These are phyloP conservation scores for Sebastes nivosus DNA, from an alignment of 2,797 vertebrate species.

Conservation along the genomic window DNA sequence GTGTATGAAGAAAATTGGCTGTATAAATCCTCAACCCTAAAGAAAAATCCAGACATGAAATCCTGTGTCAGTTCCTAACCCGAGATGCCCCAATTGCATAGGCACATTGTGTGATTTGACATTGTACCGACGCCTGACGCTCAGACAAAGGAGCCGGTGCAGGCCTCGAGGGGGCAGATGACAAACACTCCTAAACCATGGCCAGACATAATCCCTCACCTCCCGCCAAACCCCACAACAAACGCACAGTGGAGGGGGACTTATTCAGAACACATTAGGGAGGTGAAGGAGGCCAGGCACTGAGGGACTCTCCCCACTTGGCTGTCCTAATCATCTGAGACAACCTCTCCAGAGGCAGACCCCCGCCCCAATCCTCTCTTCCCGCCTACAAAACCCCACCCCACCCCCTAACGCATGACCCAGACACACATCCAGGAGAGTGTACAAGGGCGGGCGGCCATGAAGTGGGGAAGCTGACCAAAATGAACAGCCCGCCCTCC, in stretches of 20 bases:
- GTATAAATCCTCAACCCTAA: not conserved
- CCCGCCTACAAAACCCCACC: conserved; percentile 45
- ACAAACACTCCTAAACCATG: conserved; percentile 78
- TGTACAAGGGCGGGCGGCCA: conserved; percentile 71
- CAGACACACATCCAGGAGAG: conserved; percentile 75
- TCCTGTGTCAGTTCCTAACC: conserved; percentile 55
- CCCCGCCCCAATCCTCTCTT: conserved; percentile 32
- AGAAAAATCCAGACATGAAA: conserved; percentile 44
- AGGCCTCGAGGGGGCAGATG: conserved; percentile 79
- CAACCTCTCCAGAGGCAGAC: conserved; percentile 65
- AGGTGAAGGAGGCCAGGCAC: conserved; percentile 81
- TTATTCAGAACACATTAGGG: conserved; percentile 83
- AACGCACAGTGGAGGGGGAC: conserved; percentile 72
- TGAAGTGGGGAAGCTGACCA: conserved; percentile 67
- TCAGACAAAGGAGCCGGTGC: conserved; percentile 74
- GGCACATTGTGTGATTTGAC: conserved; percentile 72
- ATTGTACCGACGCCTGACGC: conserved; percentile 65
- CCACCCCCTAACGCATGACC: conserved; percentile 63
- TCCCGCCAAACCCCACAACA: conserved; percentile 64
- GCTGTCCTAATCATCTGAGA: conserved; percentile 78
- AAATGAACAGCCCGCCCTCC: conserved; percentile 70
- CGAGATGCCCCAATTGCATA: conserved; percentile 56
- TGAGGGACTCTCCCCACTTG: conserved; percentile 77
- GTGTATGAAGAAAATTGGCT: not conserved
- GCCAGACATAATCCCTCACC: conserved; percentile 75